Base-by-base conservation (phyloP, 2,797 vertebrate genomes). In the Petrocephalus schoutedeni region DNA sequence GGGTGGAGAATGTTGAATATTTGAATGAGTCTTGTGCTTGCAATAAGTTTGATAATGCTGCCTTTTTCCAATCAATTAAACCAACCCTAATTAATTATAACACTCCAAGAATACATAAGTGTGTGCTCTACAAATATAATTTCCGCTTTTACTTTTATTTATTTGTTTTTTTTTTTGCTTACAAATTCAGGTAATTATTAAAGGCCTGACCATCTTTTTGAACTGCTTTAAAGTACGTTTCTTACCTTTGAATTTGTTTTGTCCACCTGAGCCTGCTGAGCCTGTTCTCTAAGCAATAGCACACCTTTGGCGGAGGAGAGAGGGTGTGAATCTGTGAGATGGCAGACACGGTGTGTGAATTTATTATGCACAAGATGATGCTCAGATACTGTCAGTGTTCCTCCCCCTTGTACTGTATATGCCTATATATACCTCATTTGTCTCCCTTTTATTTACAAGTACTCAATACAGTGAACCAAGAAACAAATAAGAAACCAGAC, bases 1-100 rank as follows among this genome's bases (percentile, higher is more conserved):
- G 92, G 92, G 82, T 89, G 64, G 85, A 64, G 58, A 61, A 61
- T 90, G 93, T 28, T 49, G 85, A 45, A 23, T 61, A 64, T 61
- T n/a, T 54, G 16, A n/a, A 85, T 36, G 19, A 28, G 21, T n/a
- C 23, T 23, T 56, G 19, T 61, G 36, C 54, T 45, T n/a, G 58
- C 32, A 61, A 21, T 45, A 64, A n/a, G 19, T 45, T 36, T 86
- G 57, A 61, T 61, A 86, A 61, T 45, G 85, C 21, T 57, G 9
- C 19, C 85, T 61, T 86, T 23, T 32, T 85, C 53, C 54, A 54
- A 32, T 61, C 10, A 10, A 57, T 45, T 49, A 41, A 86, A 12
- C 54, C 10, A 57, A 58, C 84, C 6, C 41, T 36, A 36, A 74
- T 41, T 74, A 45, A 74, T 74, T 74, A 74, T 41, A 74, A 74